These are phyloP conservation scores for Cinara cedri DNA, from an alignment of 2,888 invertebrate genomes.

Conservation along the genomic window DNA sequence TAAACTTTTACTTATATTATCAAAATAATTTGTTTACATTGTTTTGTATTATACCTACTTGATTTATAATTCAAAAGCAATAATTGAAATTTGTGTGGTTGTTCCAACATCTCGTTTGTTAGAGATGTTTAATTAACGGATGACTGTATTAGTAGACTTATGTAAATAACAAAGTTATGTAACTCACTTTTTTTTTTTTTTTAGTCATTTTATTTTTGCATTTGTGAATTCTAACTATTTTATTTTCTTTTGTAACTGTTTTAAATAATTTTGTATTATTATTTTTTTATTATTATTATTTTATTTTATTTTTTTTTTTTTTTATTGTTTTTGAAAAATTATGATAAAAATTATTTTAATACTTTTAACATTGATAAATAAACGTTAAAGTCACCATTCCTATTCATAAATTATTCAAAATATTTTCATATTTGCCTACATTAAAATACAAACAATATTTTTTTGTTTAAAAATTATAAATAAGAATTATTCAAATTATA, in stretches of 20 bases:
- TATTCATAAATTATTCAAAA: slow-evolving; percentile 14
- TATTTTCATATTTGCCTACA: slow-evolving; percentile 6
- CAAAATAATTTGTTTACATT: slow-evolving; percentile 36
- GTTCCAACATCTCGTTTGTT: not conserved
- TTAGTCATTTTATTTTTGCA: slow-evolving; percentile 57
- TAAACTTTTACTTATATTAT: slow-evolving; percentile 14
- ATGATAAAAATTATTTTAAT: slow-evolving; percentile 50
- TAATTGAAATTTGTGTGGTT: slow-evolving; percentile 35
- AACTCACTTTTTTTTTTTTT: slow-evolving; percentile 50
- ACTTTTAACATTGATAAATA: slow-evolving; percentile 56
- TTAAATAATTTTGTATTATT: slow-evolving; percentile 46
- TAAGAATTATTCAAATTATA: not conserved
- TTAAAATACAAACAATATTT: too few species aligned
- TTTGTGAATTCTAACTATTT: slow-evolving; percentile 56
- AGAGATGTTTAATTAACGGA: slow-evolving; percentile 12
- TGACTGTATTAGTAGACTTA: slow-evolving; percentile 40
- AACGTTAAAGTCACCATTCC: slow-evolving; percentile 53
- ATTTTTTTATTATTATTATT: slow-evolving; percentile 40
- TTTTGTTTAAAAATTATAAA: too few species aligned
- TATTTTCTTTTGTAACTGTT: slow-evolving; percentile 52
- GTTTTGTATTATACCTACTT: slow-evolving; percentile 17
- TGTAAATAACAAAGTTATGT: slow-evolving; percentile 52
- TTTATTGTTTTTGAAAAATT: slow-evolving; percentile 53
- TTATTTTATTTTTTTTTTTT: slow-evolving; percentile 42
- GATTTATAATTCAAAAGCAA: slow-evolving; percentile 27